These are phyloP conservation scores for Cyprinodon brontotheroides DNA, from an alignment of 2,113 vertebrate genomes.

Conservation along the genomic window DNA sequence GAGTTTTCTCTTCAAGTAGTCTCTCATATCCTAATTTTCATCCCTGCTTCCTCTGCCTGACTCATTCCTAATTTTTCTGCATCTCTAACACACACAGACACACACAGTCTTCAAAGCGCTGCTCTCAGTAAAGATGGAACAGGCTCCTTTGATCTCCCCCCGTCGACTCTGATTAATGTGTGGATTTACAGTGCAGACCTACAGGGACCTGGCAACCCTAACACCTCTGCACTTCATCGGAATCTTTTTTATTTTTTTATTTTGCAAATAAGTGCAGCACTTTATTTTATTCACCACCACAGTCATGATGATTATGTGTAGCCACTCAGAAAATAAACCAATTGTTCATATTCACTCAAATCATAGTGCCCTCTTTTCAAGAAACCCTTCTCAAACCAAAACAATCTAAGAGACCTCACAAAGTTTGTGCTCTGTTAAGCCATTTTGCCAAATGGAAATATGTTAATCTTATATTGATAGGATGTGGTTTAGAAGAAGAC, in stretches of 20 bases:
- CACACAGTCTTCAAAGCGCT: conserved; percentile 84
- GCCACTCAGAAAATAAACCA: conserved; percentile 33
- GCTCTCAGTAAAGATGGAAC: conserved; percentile 81
- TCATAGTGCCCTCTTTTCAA: conserved; percentile 30
- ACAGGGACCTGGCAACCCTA: conserved; percentile 79
- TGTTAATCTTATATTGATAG: conserved; percentile 29
- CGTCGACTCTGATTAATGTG: conserved; percentile 84
- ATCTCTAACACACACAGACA: conserved; percentile 32
- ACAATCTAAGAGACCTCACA: conserved; percentile 37
- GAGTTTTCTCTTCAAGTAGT: conserved; percentile 33
- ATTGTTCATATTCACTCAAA: conserved; percentile 23
- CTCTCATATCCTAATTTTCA: conserved; percentile 56
- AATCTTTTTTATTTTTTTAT: conserved; percentile 70
- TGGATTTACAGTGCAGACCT: conserved; percentile 86
- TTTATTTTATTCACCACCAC: conserved; percentile 63
- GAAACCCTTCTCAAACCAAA: conserved; percentile 6
- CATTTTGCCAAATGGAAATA: not conserved
- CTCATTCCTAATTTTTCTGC: conserved; percentile 18
- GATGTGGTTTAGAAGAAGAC: conserved; percentile 26
- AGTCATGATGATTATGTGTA: conserved; percentile 54
- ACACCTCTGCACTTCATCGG: conserved; percentile 81
- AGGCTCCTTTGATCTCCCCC: conserved; percentile 87
- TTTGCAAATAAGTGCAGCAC: conserved; percentile 66
- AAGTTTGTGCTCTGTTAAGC: conserved; percentile 27
- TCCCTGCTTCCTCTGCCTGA: conserved; percentile 29